Evolutionary conservation across 2,888 invertebrate species (phyloP), one percentile per base, ranked within the genome.

Genomic region (Alviniconcha strummeri): DNA sequence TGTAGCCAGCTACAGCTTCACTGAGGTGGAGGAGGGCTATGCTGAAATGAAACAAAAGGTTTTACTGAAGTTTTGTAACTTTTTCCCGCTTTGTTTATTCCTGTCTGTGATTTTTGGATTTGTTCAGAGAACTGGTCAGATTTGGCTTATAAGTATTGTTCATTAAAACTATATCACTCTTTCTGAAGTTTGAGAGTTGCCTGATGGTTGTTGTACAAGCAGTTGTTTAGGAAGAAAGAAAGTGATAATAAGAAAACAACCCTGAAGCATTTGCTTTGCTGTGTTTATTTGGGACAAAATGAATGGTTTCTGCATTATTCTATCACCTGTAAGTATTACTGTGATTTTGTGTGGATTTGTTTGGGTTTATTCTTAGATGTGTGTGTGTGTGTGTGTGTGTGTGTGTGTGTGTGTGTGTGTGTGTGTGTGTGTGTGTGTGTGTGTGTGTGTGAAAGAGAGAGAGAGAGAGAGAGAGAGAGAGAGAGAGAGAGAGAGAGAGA

Each of bases 31-130:
- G 92, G 98, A 98, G 91, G 95, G 97, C 85, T 98, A 97, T 94
- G 97, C 97, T 94, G 98, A 98, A 93, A 98, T 98, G 98, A 98
- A 98, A 94, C 96, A 97, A 74, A 95, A 95, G 94, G 95, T 95
- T 84, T 36, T 36, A 36, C 36, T 36, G 36, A 36, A 36, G 36
- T 36, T 36, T 36, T 36, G 1, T 36, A 0, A 36, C 36, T 36
- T 36, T 36, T 36, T 36, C 36, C 36, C 36, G 0, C 36, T 3
- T 36, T 36, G 36, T 36, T 36, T 36, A 36, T 36, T 36, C 36
- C 36, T 36, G 36, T 3, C 36, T 36, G 36, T 36, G 36, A 36
- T 36, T 36, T 36, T 36, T 36, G 36, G 36, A 36, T 36, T 36
- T 36, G 36, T 36, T 36, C 36, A 36, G 36, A 36, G 36, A 36